A percentile compares a stretch with the other conserved stretches of the same genome.
phyloP scores from a whole-genome alignment of 2,888 invertebrate species.

The Leucoma salicis region DNA sequence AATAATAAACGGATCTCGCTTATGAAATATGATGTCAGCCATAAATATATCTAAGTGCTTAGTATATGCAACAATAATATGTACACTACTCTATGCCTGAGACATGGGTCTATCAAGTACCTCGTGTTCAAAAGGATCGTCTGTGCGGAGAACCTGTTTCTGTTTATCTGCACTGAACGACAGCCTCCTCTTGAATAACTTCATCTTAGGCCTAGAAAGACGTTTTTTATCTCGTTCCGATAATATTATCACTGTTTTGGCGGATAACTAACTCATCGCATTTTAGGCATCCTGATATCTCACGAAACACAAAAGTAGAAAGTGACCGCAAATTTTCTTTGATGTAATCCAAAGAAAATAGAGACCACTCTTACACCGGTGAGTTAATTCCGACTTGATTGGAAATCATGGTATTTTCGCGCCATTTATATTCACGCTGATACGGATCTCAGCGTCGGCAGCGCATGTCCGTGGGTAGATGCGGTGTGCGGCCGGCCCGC shows the following conservation, averaged over 20 bases:
- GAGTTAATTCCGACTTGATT: constrained; percentile 46
- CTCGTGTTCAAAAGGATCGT: constrained; percentile 78
- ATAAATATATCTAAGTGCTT: constrained; percentile 11
- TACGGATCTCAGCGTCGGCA: constrained; percentile 29
- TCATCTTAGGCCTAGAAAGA: constrained; percentile 59
- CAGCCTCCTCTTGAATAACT: constrained; percentile 78
- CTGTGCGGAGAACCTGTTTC: constrained; percentile 67
- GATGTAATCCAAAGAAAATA: constrained; percentile 43
- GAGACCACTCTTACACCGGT: constrained; percentile 40
- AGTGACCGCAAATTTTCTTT: constrained; percentile 41
- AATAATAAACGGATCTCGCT: constrained; percentile 13
- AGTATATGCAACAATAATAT: constrained; percentile 14
- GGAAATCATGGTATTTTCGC: constrained; percentile 52
- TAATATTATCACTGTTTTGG: constrained; percentile 45
- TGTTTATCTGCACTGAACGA: constrained; percentile 77
- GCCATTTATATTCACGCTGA: constrained; percentile 39
- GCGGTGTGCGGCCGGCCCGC: constrained; percentile 67
- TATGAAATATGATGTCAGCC: constrained; percentile 20
- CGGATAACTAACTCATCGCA: constrained; percentile 42
- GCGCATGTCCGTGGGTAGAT: constrained; percentile 45
- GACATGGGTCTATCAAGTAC: constrained; percentile 49
- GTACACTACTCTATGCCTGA: constrained; percentile 17
- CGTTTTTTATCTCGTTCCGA: constrained; percentile 26
- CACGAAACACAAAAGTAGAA: constrained; percentile 15
- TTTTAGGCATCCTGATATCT: constrained; percentile 20